Conservation (phyloP, 2,888 invertebrate genomes). For the Allygus modestus region DNA sequence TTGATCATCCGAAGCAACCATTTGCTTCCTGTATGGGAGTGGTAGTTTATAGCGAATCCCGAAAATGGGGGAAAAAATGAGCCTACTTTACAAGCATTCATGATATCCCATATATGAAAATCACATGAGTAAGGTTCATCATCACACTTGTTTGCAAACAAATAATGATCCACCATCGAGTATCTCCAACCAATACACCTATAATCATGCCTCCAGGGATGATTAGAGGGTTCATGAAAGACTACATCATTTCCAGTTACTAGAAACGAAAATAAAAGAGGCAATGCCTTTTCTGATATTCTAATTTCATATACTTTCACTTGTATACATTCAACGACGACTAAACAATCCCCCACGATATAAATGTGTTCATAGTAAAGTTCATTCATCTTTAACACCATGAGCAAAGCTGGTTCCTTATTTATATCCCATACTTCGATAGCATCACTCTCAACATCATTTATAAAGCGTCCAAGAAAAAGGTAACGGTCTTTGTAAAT, state of each 20-base stretch:
- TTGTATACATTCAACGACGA: conserved; percentile 1
- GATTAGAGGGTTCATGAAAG: background rate
- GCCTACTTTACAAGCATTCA: conserved; percentile 13
- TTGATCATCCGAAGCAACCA: background rate
- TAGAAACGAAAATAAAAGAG: background rate
- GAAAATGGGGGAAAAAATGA: background rate
- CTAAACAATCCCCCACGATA: background rate
- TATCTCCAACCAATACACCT: conserved; percentile 9
- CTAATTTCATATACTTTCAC: conserved; percentile 19
- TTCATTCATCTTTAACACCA: conserved; percentile 4
- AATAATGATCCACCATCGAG: conserved; percentile 6
- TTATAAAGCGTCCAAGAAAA: conserved; percentile 32
- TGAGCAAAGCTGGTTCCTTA: background rate
- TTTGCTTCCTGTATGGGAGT: background rate
- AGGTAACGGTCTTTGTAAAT: conserved; percentile 34
- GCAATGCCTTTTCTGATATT: background rate
- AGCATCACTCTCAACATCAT: conserved; percentile 32
- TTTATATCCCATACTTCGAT: conserved; percentile 26
- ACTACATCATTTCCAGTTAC: background rate
- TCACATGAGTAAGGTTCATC: background rate
- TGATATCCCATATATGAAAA: conserved; percentile 26
- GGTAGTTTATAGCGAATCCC: background rate
- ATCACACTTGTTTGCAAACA: background rate
- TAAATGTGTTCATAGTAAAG: background rate
- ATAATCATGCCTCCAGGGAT: background rate